phyloP scores from a whole-genome alignment of 2,113 vertebrate species.

The Zosterops japonicus region DNA sequence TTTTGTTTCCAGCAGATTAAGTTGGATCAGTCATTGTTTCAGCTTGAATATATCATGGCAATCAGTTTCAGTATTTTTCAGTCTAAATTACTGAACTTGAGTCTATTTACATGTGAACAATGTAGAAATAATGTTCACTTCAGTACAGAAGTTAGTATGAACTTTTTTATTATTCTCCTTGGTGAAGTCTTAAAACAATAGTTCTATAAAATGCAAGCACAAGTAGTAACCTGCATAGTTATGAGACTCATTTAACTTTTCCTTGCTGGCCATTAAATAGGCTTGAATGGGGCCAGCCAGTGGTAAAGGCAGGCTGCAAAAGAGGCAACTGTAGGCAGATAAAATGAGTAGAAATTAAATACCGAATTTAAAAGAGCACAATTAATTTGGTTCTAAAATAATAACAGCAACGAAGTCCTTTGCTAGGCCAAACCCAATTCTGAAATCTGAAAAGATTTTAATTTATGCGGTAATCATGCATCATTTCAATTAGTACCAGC shows the following conservation, averaged over 20 bases:
- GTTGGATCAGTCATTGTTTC: background rate
- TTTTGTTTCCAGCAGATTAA: background rate
- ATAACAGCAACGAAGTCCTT: background rate
- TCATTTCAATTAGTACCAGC: constrained; percentile 12
- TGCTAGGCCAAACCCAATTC: background rate
- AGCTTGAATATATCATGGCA: background rate
- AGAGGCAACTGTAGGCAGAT: background rate
- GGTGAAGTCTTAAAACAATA: background rate
- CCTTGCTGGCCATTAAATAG: background rate
- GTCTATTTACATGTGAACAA: background rate
- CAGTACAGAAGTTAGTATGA: background rate
- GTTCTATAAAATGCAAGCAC: background rate
- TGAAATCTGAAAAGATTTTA: constrained; percentile 1
- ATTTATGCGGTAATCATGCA: background rate
- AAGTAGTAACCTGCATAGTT: background rate
- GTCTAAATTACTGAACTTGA: background rate
- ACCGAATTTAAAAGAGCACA: background rate
- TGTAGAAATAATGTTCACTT: background rate
- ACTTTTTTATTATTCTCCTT: background rate
- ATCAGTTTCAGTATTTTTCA: background rate
- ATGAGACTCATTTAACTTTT: background rate
- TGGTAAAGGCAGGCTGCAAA: background rate
- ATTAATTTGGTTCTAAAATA: background rate
- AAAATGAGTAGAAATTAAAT: background rate
- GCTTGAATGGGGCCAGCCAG: background rate